phyloP scores from a whole-genome alignment of 2,113 vertebrate species.

The Urocitellus parryii region DNA sequence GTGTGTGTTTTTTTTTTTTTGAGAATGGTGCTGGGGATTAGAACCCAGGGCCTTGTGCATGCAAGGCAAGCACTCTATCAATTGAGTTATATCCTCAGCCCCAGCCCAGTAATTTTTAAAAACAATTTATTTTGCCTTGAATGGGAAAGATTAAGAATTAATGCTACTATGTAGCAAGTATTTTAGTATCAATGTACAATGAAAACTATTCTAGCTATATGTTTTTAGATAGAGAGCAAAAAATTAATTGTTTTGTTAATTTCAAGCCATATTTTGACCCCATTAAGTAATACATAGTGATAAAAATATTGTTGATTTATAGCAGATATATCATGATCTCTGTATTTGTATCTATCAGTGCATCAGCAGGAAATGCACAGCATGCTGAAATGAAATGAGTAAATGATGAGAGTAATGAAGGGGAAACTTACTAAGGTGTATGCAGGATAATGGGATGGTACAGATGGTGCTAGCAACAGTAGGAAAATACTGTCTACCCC shows the following conservation, averaged over 20 bases:
- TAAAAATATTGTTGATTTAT: constrained; percentile 19
- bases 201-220: neutral
- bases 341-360: neutral
- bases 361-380: neutral
- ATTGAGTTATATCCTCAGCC: too few species aligned
- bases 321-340: neutral
- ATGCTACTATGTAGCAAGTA: neutral
- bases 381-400: neutral
- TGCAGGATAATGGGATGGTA: neutral
- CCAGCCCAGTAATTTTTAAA: neutral
- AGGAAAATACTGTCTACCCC: neutral
- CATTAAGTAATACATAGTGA: neutral
- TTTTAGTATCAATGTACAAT: neutral
- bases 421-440: neutral
- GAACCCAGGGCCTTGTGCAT: too few species aligned
- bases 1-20: too few species aligned
- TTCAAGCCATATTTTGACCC: neutral
- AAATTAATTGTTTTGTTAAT: neutral
- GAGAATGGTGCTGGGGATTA: too few species aligned
- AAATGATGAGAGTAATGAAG: neutral
- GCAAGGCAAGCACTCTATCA: neutral
- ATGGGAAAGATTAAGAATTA: neutral
- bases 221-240: neutral
- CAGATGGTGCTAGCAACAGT: neutral
- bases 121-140: neutral